Conservation (phyloP, 2,797 vertebrate genomes). For the Bradypodion ventrale region DNA sequence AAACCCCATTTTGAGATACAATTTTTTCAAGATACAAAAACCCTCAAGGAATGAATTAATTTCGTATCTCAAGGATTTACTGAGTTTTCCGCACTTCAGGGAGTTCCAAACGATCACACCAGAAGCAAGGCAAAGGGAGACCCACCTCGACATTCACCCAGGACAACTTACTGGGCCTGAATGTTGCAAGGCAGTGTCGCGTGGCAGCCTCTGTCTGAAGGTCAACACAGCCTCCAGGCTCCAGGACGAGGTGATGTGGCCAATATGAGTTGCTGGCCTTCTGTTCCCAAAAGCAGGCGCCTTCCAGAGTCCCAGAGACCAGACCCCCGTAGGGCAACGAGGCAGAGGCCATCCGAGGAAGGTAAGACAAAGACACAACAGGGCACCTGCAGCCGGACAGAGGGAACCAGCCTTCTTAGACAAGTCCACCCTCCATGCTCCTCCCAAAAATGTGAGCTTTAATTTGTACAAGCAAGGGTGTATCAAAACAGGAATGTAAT, state of each 20-base stretch:
- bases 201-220: slow-evolving; percentile 90
- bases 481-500: no score
- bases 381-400: slow-evolving; percentile 81
- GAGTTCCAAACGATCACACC: no score
- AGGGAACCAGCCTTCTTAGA: slow-evolving; percentile 7
- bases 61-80: no score
- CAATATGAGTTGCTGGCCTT: slow-evolving; percentile 78
- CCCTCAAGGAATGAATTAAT: no score
- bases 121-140: no score
- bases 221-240: slow-evolving; percentile 86
- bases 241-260: slow-evolving; percentile 87
- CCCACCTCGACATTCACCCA: not conserved
- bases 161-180: slow-evolving; percentile 84
- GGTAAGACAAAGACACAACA: slow-evolving; percentile 87
- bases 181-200: slow-evolving; percentile 91
- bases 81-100: no score
- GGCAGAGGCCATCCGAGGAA: slow-evolving; percentile 85
- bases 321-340: slow-evolving; percentile 88
- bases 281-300: slow-evolving; percentile 93
- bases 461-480: no score
- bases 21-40: no score
- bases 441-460: not conserved
- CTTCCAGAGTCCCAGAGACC: slow-evolving; percentile 90
- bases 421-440: not conserved
- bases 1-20: no score